Evolutionary conservation across 2,888 invertebrate species (phyloP).

Genomic region (Conus canariensis): DNA sequence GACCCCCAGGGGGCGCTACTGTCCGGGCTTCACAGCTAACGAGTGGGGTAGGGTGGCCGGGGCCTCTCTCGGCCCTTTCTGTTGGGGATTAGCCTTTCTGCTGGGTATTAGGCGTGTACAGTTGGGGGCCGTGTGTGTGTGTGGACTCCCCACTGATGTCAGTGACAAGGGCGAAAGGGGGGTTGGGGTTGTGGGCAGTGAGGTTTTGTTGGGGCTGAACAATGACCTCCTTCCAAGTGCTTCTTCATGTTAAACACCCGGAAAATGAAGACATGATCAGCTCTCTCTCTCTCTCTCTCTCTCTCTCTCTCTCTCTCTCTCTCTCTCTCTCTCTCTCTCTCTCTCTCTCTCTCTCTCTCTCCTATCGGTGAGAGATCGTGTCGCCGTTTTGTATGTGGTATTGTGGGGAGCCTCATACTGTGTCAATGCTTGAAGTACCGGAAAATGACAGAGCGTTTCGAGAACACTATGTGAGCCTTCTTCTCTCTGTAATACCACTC

Average conservation of each 20-base stretch:
- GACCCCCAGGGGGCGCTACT: not conserved
- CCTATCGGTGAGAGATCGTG: too few species aligned
- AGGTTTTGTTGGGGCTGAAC: not conserved
- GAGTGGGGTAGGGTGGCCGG: not conserved
- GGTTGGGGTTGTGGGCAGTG: not conserved
- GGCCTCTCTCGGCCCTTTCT: not conserved
- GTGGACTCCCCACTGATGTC: not conserved
- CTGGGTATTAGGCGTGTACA: too few species aligned
- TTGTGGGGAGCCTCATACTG: too few species aligned
- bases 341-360: not conserved
- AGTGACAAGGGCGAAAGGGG: not conserved
- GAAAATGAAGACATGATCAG: not conserved
- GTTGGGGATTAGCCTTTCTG: too few species aligned
- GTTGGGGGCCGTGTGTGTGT: not conserved
- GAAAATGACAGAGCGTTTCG: too few species aligned
- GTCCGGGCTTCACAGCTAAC: not conserved
- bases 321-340: too few species aligned
- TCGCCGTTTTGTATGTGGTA: too few species aligned
- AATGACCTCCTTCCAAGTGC: not conserved
- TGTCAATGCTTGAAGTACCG: too few species aligned
- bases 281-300: not conserved
- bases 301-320: too few species aligned
- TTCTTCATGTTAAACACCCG: not conserved
- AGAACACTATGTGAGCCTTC: too few species aligned
- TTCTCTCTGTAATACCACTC: too few species aligned